A percentile compares a stretch with the other conserved stretches of the same genome.
These are phyloP conservation scores for Lycaon pictus DNA, from an alignment of 2,113 vertebrate genomes.

Conservation along the genomic window DNA sequence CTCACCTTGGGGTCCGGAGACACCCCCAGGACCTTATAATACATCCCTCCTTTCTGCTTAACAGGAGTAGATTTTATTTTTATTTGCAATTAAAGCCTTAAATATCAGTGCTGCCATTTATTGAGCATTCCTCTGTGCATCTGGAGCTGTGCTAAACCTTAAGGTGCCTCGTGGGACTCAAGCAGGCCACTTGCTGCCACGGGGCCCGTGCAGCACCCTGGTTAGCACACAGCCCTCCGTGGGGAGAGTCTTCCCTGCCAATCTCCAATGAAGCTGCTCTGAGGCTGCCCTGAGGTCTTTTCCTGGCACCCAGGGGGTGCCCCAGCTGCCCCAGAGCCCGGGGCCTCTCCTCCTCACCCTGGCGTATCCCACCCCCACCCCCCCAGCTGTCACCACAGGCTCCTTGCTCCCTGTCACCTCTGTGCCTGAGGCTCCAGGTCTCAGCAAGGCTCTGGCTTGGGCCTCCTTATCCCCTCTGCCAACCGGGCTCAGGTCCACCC, in stretches of 20 bases:
- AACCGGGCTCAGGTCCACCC: not conserved
- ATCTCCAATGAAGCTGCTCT: slow-evolving; percentile 53
- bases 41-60: not conserved
- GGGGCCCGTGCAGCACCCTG: fast-evolving
- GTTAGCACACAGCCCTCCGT: not conserved
- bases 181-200: not conserved
- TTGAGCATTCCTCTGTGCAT: fast-evolving
- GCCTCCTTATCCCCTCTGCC: not conserved
- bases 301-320: slow-evolving; percentile 70
- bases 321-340: slow-evolving; percentile 76
- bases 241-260: not conserved
- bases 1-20: not conserved
- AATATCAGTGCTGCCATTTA: not conserved
- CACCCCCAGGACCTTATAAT: not conserved
- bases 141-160: not conserved
- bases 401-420: slow-evolving; percentile 54
- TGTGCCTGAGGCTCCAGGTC: slow-evolving; percentile 61
- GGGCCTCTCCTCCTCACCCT: slow-evolving; percentile 65
- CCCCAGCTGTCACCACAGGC: slow-evolving; percentile 75
- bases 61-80: slow-evolving; percentile 5
- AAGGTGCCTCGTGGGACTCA: not conserved
- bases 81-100: not conserved
- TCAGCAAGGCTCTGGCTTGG: slow-evolving; percentile 20
- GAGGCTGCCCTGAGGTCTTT: slow-evolving; percentile 65
- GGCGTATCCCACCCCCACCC: slow-evolving; percentile 24